These are phyloP conservation scores for Epiblema foenella DNA, from an alignment of 2,888 invertebrate genomes.

Conservation along the genomic window DNA sequence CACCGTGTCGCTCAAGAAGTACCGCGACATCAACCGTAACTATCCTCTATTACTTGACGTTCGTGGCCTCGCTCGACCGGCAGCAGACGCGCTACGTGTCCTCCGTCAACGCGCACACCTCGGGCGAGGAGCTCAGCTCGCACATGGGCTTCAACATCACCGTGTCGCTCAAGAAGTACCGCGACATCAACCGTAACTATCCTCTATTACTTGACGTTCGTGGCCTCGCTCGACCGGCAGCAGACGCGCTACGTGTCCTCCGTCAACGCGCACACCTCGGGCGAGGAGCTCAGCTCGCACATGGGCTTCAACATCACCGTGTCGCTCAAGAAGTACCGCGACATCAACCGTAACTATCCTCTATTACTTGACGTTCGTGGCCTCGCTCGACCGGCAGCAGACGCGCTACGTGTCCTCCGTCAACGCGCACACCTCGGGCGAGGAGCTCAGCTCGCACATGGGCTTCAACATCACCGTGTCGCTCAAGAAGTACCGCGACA, in stretches of 20 bases:
- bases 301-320: constrained; percentile 87
- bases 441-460: too few species aligned
- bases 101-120: too few species aligned
- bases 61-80: too few species aligned
- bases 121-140: too few species aligned
- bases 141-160: too few species aligned
- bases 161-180: too few species aligned
- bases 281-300: constrained; percentile 91
- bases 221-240: constrained; percentile 87
- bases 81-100: too few species aligned
- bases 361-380: too few species aligned
- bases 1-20: constrained; percentile 78
- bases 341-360: constrained; percentile 60
- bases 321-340: constrained; percentile 80
- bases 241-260: constrained; percentile 89
- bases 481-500: constrained; percentile 77
- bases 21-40: constrained; percentile 73
- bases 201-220: too few species aligned
- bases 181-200: too few species aligned
- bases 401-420: constrained; percentile 91
- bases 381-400: too few species aligned
- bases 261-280: constrained; percentile 89
- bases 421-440: constrained; percentile 89
- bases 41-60: too few species aligned
- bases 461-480: constrained; percentile 85